Conservation (phyloP, 2,113 vertebrate species). For the Thomomys bottae region DNA sequence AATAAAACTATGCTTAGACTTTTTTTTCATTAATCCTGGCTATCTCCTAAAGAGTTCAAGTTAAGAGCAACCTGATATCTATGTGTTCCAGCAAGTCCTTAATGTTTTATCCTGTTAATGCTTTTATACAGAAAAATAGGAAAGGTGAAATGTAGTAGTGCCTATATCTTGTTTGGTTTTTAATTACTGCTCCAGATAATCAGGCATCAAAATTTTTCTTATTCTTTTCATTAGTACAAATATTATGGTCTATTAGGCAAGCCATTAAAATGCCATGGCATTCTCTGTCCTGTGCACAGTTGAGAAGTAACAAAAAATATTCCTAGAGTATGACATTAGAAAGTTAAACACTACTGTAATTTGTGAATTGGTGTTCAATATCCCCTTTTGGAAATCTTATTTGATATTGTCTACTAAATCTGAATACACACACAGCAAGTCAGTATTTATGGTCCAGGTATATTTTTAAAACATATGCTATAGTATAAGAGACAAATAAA, state of each 20-base stretch:
- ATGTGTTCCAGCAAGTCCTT: not conserved
- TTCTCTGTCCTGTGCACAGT: not conserved
- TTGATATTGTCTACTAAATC: not conserved
- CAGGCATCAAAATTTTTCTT: not conserved
- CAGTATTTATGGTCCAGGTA: not conserved
- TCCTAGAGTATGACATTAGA: not conserved
- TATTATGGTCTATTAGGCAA: not conserved
- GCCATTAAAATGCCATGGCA: not conserved
- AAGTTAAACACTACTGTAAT: too few species aligned
- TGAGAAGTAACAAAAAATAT: not conserved
- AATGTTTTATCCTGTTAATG: not conserved
- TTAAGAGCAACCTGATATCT: not conserved
- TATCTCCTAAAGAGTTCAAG: slow-evolving; percentile 15
- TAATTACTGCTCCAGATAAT: slow-evolving; percentile 41
- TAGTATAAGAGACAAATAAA: not conserved
- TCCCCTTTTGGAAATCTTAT: not conserved
- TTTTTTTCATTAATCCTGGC: not conserved
- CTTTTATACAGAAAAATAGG: not conserved
- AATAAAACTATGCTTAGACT: not conserved
- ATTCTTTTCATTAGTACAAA: not conserved
- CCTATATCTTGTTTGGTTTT: not conserved
- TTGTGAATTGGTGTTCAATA: too few species aligned
- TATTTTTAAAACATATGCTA: not conserved
- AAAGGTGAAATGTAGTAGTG: not conserved
- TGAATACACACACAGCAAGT: not conserved